These are phyloP conservation scores for Mesocentrotus franciscanus DNA, from an alignment of 53 echinoderm and acorn worm species.

Conservation along the genomic window DNA sequence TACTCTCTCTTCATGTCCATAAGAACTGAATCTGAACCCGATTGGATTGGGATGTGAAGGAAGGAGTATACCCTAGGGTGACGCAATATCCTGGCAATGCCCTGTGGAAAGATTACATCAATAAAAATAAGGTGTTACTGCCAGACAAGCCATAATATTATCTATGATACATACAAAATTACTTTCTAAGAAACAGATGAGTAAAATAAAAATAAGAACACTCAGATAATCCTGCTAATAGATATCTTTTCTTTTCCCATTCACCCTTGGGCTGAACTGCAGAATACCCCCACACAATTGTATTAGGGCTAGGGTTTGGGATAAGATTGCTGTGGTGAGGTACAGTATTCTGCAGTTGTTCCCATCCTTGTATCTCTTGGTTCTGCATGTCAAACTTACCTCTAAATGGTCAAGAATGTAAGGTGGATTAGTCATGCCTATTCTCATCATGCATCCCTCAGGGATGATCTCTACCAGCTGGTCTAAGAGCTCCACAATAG, in stretches of 20 bases:
- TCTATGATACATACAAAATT: background rate
- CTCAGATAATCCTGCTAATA: background rate
- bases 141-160: background rate
- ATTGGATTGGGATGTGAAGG: conserved; percentile 94
- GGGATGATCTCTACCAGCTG: conserved; percentile 96
- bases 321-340: too few species aligned
- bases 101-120: conserved; percentile 64
- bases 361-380: background rate
- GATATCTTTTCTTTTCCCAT: background rate
- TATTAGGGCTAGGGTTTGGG: too few species aligned
- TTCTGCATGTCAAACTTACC: conserved; percentile 87
- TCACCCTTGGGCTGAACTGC: too few species aligned
- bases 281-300: too few species aligned
- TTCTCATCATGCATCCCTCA: conserved; percentile 95
- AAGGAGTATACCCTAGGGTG: conserved; percentile 96
- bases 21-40: conserved; percentile 90
- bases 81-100: conserved; percentile 88
- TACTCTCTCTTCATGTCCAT: conserved; percentile 99
- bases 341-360: too few species aligned
- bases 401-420: conserved; percentile 98
- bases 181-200: too few species aligned
- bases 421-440: conserved; percentile 99
- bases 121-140: background rate
- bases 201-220: background rate
- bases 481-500: conserved; percentile 93